Base-by-base conservation (phyloP, 2,113 vertebrate species). In the Camelus dromedarius region DNA sequence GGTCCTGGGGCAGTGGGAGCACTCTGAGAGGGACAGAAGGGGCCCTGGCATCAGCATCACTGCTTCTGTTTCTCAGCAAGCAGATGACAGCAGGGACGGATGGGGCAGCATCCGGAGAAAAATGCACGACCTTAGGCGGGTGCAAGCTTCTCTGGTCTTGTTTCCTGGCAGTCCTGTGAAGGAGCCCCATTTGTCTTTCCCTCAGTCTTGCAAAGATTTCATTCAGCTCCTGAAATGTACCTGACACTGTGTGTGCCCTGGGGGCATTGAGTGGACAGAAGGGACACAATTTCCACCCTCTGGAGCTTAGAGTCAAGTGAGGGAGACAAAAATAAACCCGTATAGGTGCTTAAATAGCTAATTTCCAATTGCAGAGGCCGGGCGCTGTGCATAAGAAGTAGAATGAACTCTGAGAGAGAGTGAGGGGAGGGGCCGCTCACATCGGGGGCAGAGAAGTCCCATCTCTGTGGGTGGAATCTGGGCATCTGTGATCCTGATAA, bases 171-270 rank as follows among this genome's bases (percentile, higher is more conserved):
- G 0, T 11, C 58, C 22, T 8, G 9, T 24, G 58, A 60, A 60
- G 58, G 9, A 60, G 26, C 22, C 30, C 30, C 50, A 22, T 54
- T 8, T 54, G 30, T 54, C 75, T 32, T 77, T 22, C 50, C 8
- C 50, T 77, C 50, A 14, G 75, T 22, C 0, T 0, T 77, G 75
- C 50, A 20, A 8, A 77, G 32, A 6, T 77, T 52, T 77, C 75
- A 54, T 19, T 54, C n/a, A 54, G 50, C 50, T 54, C 75, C 18
- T 77, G 75, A 77, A 50, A n/a, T 48, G 11, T n/a, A 30, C 50
- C 38, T 52, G 50, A 54, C 1, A 4, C 19, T 2, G 3, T 54
- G 38, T 42, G 50, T n/a, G 19, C 50, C 48, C 30, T 0, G 1
- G 48, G 32, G 19, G n/a, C 75, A 22, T 8, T 48, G 12, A 20